Evolutionary conservation across 2,888 invertebrate species (phyloP).

Genomic region (Myathropa florea): DNA sequence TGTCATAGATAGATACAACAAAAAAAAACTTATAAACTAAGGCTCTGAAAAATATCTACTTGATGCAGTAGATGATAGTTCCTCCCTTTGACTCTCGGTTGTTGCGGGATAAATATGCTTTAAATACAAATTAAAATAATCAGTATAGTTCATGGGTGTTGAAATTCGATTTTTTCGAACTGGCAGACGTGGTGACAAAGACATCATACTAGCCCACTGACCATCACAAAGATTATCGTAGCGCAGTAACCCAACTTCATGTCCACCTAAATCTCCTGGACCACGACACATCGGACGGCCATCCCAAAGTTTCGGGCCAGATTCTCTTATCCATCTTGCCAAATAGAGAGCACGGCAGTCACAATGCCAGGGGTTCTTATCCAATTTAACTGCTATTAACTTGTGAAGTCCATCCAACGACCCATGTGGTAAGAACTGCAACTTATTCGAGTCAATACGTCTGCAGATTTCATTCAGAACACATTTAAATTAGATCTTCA

Average conservation of each 20-base stretch:
- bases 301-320: slow-evolving; percentile 81
- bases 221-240: slow-evolving; percentile 87
- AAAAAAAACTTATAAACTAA: not conserved
- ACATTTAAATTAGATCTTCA: too few relatives aligned
- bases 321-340: slow-evolving; percentile 83
- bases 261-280: slow-evolving; percentile 82
- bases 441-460: slow-evolving; percentile 84
- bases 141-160: slow-evolving; percentile 79
- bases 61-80: slow-evolving; percentile 5
- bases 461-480: slow-evolving; percentile 80
- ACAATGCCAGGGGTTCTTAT: slow-evolving; percentile 85
- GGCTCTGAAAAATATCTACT: not conserved
- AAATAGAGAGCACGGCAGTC: slow-evolving; percentile 85
- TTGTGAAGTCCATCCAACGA: slow-evolving; percentile 83
- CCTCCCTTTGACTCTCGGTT: slow-evolving; percentile 54
- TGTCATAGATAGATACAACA: too few relatives aligned
- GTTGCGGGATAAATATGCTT: slow-evolving; percentile 78
- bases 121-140: slow-evolving; percentile 79
- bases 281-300: slow-evolving; percentile 82
- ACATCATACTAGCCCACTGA: slow-evolving; percentile 87
- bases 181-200: slow-evolving; percentile 79
- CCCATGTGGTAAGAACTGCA: slow-evolving; percentile 84
- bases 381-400: slow-evolving; percentile 83
- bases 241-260: slow-evolving; percentile 81
- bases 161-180: slow-evolving; percentile 79